Evolutionary conservation across 2,888 invertebrate species (phyloP), one percentile per base, ranked within the genome.

Genomic region (Nephrotoma flavescens): DNA sequence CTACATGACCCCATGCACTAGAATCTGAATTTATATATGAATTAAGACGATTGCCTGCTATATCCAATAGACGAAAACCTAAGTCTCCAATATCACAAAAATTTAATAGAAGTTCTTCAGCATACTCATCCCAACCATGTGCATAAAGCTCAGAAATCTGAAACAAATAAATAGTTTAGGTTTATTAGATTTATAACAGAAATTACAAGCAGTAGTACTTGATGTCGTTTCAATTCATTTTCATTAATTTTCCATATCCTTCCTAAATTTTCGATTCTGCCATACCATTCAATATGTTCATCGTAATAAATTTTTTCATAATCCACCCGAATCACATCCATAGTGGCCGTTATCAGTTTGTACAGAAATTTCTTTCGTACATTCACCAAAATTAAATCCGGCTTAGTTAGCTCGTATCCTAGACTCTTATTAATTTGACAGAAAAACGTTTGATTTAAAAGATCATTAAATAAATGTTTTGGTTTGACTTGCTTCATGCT

Each of bases 21-120:
- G 91, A 94, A 87, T 94, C 93, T 89, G 92, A 94, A 89, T 92
- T 93, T 89, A 95, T 93, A 88, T 93, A 94, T 85, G 94, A 93
- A 90, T 95, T 94, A 87, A 98, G 91, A 88, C 98, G 93, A 90
- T 96, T 95, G 6, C 96, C 97, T n/a, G 96, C 96, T 87, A 98
- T 94, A 42, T 95, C 94, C 42, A 98, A 91, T 87, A 98, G 92
- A 88, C 95, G 94, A 0, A 94, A 92, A 9, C 96, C 94, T 87
- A 98, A 91, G 83, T 93, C 91, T 89, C 94, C 94, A n/a, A 94
- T 94, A 88, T 96, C 95, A 87, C 93, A 93, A 5, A 97, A 93
- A 31, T 94, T 92, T 12, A 93, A 91, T 44, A 96, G 91, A 86
- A 95, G 92, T 92, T 95, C 92, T 88, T 93, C 93, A 4, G 94